These are phyloP conservation scores for Sinocyclocheilus anophthalmus DNA, from an alignment of 2,113 vertebrate genomes.

Conservation along the genomic window DNA sequence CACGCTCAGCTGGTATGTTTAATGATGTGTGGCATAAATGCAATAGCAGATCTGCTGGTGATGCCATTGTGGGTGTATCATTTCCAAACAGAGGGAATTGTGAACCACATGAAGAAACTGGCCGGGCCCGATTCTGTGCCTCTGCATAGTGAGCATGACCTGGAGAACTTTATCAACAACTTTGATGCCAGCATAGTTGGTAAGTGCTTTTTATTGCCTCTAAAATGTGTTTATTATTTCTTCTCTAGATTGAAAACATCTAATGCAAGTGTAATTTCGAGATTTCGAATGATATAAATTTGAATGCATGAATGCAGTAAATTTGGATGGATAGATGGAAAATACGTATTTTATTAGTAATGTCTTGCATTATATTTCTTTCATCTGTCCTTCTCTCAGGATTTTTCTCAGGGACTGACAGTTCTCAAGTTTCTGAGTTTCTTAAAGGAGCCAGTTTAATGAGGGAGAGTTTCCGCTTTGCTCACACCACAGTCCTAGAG, in stretches of 20 bases:
- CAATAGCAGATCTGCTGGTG: neutral
- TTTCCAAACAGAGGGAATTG: slow-evolving; percentile 70
- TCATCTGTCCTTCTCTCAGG: slow-evolving; percentile 58
- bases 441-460: slow-evolving; percentile 69
- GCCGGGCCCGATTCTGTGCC: slow-evolving; percentile 72
- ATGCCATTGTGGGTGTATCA: neutral
- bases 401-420: slow-evolving; percentile 67
- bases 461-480: slow-evolving; percentile 74
- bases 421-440: slow-evolving; percentile 66
- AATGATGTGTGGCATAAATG: neutral
- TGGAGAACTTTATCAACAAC: slow-evolving; percentile 70
- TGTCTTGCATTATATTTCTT: neutral
- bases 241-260: neutral
- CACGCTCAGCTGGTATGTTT: slow-evolving; percentile 71
- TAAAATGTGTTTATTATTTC: neutral
- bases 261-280: neutral
- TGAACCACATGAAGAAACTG: slow-evolving; percentile 75
- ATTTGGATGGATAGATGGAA: neutral
- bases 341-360: neutral
- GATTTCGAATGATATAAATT: neutral
- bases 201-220: slow-evolving; percentile 48
- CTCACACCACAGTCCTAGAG: slow-evolving; percentile 61
- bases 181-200: slow-evolving; percentile 76
- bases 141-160: slow-evolving; percentile 65
- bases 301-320: neutral